phyloP scores from a whole-genome alignment of 2,888 invertebrate genomes.

The Harpalus rubripes region DNA sequence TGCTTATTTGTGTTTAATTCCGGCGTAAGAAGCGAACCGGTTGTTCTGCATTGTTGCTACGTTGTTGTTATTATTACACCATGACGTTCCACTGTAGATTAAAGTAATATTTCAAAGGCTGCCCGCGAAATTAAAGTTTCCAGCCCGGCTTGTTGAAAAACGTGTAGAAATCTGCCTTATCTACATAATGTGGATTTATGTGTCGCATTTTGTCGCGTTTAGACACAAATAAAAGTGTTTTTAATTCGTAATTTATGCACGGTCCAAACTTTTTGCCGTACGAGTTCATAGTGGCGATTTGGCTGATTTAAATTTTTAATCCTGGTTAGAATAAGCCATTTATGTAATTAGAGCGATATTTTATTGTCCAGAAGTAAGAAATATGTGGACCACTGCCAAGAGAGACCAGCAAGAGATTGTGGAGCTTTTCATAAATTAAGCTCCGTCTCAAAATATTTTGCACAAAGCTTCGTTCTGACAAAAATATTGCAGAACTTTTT shows the following conservation, averaged over 20 bases:
- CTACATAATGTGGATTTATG: slow-evolving; percentile 76
- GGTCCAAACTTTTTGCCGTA: slow-evolving; percentile 47
- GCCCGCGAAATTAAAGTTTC: slow-evolving; percentile 76
- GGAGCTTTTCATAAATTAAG: not conserved
- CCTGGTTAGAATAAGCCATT: slow-evolving; percentile 63
- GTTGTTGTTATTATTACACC: slow-evolving; percentile 44
- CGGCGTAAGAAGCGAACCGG: slow-evolving; percentile 14
- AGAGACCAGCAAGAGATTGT: not conserved
- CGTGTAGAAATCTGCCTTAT: slow-evolving; percentile 77
- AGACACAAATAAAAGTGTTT: slow-evolving; percentile 72
- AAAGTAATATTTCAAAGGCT: slow-evolving; percentile 77
- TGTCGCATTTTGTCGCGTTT: slow-evolving; percentile 74
- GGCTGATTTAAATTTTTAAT: slow-evolving; percentile 61
- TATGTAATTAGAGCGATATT: slow-evolving; percentile 63
- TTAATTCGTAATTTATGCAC: slow-evolving; percentile 67
- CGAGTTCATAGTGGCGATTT: slow-evolving; percentile 60
- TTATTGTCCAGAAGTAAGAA: slow-evolving; percentile 55
- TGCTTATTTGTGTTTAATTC: slow-evolving; percentile 14
- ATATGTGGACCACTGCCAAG: slow-evolving; percentile 38
- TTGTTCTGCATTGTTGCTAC: slow-evolving; percentile 69
- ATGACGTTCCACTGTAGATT: slow-evolving; percentile 73
- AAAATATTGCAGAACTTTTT: not conserved
- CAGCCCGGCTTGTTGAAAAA: slow-evolving; percentile 71
- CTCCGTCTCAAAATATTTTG: not conserved
- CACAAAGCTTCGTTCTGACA: not conserved